Base-by-base conservation (phyloP, 2,888 invertebrate species). In the Oligia latruncula region DNA sequence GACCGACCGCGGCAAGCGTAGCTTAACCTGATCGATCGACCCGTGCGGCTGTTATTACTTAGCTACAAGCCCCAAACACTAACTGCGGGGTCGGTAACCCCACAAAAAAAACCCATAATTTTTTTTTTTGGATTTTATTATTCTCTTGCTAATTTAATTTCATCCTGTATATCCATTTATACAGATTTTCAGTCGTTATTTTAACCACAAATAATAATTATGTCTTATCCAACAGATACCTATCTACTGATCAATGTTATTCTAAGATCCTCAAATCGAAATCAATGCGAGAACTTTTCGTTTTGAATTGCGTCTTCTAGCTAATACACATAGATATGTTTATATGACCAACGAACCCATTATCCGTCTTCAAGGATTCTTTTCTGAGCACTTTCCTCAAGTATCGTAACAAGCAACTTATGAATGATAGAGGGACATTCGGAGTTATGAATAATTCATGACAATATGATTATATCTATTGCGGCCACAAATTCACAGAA, bases 381-480 rank as follows among this genome's bases (percentile, higher is more conserved):
- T 67, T 70, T 70, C 60, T 74, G 82, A 62, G 74, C 79, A 85
- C 65, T 79, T 82, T 60, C 46, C 29, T 64, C 64, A 23, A 84
- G 76, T 60, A 62, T 73, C 62, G 65, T 84, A 84, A 84, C 81
- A 82, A 84, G 81, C 74, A 60, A 75, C 75, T 76, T 49, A 55
- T 74, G 64, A 75, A 77, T 75, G 64, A 73, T 75, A 80, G 72
- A 74, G 15, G 65, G 65, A 73, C 52, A 55, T 62, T 64, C 49
- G 11, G 35, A 60, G 71, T 65, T 52, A 80, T 85, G 85, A 85
- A 80, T 85, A 83, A 80, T 85, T 70, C 80, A 85, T 75, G 68
- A 75, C 68, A 80, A 73, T 84, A 82, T 74, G 72, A 84, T 84
- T 81, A 83, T 73, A 66, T 73, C 72, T 72, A 75, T 66, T 77